Percentiles rank a stretch among this genome's conserved stretches.
Conservation (phyloP, 2,797 vertebrate species). For the Tragelaphus oryx region DNA sequence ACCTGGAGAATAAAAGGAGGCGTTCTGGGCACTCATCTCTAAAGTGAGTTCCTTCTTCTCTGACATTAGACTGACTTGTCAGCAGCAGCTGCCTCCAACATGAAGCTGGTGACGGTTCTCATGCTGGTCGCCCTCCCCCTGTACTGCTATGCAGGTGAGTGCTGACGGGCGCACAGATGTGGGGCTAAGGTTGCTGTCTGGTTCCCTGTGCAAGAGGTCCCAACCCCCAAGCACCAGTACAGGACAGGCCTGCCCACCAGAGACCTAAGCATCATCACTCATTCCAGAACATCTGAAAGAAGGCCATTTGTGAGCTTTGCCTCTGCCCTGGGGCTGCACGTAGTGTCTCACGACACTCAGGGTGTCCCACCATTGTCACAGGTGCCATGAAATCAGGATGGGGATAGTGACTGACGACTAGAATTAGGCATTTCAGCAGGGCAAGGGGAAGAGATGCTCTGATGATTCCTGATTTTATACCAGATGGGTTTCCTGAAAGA, state of each 20-base stretch:
- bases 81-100: background rate
- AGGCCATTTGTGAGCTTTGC: background rate
- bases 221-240: background rate
- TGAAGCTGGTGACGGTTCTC: background rate
- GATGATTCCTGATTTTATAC: background rate
- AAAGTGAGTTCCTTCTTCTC: background rate
- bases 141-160: background rate
- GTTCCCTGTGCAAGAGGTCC: background rate
- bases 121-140: background rate
- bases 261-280: background rate
- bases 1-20: background rate
- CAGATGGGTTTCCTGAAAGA: background rate
- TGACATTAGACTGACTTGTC: background rate
- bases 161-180: fast-evolving
- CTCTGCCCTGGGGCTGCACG: background rate
- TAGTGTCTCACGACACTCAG: too few species aligned
- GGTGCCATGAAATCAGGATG: background rate
- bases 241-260: background rate
- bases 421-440: background rate
- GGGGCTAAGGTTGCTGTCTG: too few species aligned
- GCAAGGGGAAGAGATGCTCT: background rate
- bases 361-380: background rate
- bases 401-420: too few species aligned
- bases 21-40: background rate
- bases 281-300: background rate